Conservation (phyloP, 64 coral and sea anemone genomes). For the Cladopsammia gracilis region DNA sequence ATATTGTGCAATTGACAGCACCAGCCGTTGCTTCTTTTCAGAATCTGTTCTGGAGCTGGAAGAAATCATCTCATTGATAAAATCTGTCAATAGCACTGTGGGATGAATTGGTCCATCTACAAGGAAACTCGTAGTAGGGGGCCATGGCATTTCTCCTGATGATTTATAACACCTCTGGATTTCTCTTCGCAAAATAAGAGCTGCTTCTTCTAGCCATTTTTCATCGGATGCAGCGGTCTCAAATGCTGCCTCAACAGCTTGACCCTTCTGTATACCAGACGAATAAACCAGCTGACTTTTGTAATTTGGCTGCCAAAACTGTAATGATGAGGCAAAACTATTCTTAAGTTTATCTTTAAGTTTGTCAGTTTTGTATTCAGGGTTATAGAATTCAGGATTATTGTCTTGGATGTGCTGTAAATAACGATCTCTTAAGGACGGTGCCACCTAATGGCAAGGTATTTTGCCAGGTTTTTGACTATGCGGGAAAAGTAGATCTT, state of each 20-base stretch:
- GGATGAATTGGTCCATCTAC: too few species aligned
- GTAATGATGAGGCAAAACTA: neutral
- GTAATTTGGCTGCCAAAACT: neutral
- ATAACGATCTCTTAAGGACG: constrained; percentile 5
- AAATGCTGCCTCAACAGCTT: neutral
- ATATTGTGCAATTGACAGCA: neutral
- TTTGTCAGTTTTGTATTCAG: constrained; percentile 12
- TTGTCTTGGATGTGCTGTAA: neutral
- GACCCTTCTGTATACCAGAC: neutral
- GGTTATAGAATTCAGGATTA: constrained; percentile 5
- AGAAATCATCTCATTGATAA: too few species aligned
- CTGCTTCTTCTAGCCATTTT: neutral
- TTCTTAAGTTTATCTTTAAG: neutral
- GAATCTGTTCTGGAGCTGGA: too few species aligned
- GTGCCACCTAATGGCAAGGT: too few species aligned
- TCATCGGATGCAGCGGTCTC: neutral
- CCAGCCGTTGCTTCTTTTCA: too few species aligned
- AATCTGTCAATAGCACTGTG: too few species aligned
- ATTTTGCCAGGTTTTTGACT: too few species aligned
- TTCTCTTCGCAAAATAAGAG: neutral
- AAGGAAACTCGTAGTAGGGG: neutral
- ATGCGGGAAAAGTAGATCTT: too few species aligned
- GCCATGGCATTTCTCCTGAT: too few species aligned
- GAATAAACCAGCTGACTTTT: neutral
- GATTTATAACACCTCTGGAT: neutral